phyloP scores from a whole-genome alignment of 2,888 invertebrate species.

The Coremacera marginata region DNA sequence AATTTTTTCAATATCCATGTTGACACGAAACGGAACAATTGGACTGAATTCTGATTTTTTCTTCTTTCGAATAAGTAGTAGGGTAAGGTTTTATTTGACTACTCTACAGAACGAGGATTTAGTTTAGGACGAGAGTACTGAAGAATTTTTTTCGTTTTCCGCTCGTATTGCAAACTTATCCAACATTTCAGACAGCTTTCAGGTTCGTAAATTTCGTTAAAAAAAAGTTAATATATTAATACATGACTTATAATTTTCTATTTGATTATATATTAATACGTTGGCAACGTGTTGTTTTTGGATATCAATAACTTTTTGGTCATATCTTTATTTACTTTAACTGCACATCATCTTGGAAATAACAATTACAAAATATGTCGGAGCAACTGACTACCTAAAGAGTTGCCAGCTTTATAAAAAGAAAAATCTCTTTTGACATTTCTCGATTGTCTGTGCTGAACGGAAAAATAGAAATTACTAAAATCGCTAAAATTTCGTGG shows the following conservation, averaged over 20 bases:
- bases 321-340: neutral
- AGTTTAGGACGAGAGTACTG: slow-evolving; percentile 42
- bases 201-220: no score
- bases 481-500: no score
- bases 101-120: slow-evolving; percentile 42
- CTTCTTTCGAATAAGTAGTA: neutral
- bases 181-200: neutral
- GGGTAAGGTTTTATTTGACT: neutral
- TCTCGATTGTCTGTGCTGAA: neutral
- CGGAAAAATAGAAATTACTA: no score
- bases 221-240: neutral
- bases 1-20: slow-evolving; percentile 72
- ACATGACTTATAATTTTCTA: slow-evolving; percentile 4
- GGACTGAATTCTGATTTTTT: neutral
- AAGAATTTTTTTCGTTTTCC: slow-evolving; percentile 1
- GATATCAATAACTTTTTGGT: slow-evolving; percentile 1
- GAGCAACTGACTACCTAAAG: neutral
- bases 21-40: slow-evolving; percentile 7
- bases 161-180: neutral
- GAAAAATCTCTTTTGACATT: neutral
- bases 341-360: slow-evolving; percentile 30
- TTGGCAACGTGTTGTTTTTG: slow-evolving; percentile 19
- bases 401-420: neutral
- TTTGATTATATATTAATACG: neutral
- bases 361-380: slow-evolving; percentile 21